Evolutionary conservation across 2,797 vertebrate genomes (phyloP).

Genomic region (Peromyscus nudipes): DNA sequence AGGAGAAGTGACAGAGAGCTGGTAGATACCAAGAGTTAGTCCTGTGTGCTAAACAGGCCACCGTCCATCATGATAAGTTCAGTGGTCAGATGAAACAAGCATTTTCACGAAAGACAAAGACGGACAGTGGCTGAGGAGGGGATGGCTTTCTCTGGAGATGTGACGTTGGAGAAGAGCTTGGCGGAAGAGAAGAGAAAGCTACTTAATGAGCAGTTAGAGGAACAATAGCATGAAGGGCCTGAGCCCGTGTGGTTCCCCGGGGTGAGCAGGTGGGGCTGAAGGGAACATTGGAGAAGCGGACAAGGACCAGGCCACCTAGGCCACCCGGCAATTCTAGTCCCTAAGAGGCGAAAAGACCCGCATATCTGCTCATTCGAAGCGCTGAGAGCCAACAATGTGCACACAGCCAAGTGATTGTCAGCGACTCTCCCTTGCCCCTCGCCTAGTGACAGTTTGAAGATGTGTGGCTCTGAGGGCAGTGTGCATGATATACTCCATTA

Average conservation of each 20-base stretch:
- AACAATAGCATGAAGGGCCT: neutral
- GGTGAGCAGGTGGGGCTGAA: neutral
- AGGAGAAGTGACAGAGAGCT: neutral
- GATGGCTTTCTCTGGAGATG: neutral
- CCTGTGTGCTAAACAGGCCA: neutral
- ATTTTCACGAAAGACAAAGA: neutral
- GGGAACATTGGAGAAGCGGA: neutral
- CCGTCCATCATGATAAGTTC: rapidly evolving
- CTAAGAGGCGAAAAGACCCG: neutral
- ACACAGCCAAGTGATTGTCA: rapidly evolving
- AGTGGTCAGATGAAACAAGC: neutral
- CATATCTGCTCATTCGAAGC: rapidly evolving
- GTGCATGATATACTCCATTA: neutral
- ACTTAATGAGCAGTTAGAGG: rapidly evolving
- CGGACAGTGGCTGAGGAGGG: neutral
- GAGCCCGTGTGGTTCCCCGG: rapidly evolving
- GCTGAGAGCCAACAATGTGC: neutral
- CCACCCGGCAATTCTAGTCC: neutral
- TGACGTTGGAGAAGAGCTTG: neutral
- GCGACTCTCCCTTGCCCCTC: rapidly evolving
- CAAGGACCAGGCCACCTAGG: neutral
- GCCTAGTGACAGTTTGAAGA: neutral
- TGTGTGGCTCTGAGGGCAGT: neutral
- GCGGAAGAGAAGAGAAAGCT: neutral
- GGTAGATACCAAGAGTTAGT: rapidly evolving